Percentiles rank a stretch among this genome's conserved stretches.
Conservation (phyloP, 2,797 vertebrate species). For the Sternarchorhynchus goeldii region DNA sequence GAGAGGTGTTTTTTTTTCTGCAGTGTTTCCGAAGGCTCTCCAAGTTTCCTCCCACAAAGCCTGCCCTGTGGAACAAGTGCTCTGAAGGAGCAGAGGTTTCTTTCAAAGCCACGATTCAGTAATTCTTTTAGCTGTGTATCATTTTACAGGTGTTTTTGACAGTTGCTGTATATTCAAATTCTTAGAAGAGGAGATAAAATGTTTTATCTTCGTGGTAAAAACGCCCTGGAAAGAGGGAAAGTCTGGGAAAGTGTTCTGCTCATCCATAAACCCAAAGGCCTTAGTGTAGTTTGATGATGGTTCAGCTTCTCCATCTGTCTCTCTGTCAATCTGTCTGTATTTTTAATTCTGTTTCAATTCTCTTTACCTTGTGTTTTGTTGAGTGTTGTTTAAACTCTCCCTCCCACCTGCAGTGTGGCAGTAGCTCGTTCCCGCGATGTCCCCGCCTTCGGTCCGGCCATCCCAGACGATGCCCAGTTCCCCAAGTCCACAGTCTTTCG, state of each 20-base stretch:
- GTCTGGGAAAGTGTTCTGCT: slow-evolving; percentile 1
- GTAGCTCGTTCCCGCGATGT: slow-evolving; percentile 97
- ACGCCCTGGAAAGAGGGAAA: slow-evolving; percentile 10
- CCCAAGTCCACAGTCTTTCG: slow-evolving; percentile 97
- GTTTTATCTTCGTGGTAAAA: neutral
- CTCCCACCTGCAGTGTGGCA: slow-evolving; percentile 81
- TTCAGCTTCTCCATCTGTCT: slow-evolving; percentile 7
- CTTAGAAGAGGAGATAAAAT: neutral
- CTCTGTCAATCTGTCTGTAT: neutral
- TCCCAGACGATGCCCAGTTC: slow-evolving; percentile 93
- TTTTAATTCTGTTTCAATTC: slow-evolving; percentile 21
- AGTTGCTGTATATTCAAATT: neutral
- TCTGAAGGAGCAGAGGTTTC: neutral
- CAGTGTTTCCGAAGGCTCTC: neutral
- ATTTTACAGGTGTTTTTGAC: neutral
- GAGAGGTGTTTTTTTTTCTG: slow-evolving; percentile 4
- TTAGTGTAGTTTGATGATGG: slow-evolving; percentile 29
- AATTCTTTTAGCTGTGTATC: neutral
- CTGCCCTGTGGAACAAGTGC: neutral
- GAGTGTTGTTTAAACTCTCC: neutral
- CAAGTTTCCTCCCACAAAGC: slow-evolving; percentile 35
- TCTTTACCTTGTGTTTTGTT: neutral
- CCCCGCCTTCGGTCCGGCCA: slow-evolving; percentile 96
- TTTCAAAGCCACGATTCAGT: neutral
- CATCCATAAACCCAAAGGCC: slow-evolving; percentile 45